Conservation (phyloP, 1,140 invertebrate species). For the Drosophila lowei region DNA sequence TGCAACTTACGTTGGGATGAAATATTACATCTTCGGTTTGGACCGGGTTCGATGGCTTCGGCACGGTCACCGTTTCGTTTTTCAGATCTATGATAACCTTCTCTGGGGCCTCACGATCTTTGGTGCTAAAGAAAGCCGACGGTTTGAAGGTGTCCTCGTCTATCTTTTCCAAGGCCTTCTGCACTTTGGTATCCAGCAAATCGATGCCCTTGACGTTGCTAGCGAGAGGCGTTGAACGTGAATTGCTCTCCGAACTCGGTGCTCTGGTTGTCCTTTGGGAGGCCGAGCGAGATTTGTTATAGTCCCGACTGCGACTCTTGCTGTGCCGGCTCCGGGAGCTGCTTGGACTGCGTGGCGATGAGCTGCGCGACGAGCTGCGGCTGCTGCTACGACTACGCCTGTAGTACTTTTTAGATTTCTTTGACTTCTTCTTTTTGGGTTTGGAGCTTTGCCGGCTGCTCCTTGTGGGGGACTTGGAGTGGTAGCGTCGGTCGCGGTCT, state of each 20-base stretch:
- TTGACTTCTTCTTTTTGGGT: conserved; percentile 72
- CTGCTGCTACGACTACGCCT: conserved; percentile 69
- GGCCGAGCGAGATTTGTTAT: conserved; percentile 57
- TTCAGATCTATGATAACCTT: conserved; percentile 79
- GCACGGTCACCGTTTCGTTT: conserved; percentile 64
- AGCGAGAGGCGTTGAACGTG: conserved; percentile 20
- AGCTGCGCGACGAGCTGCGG: conserved; percentile 62
- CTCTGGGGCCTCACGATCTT: conserved; percentile 54
- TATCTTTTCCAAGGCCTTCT: conserved; percentile 70
- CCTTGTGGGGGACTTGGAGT: conserved; percentile 63
- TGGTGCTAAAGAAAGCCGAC: conserved; percentile 61
- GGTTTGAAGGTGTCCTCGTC: conserved; percentile 75
- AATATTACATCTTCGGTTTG: conserved; percentile 68
- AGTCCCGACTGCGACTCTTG: conserved; percentile 56
- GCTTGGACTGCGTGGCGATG: conserved; percentile 52
- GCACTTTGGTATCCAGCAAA: conserved; percentile 65
- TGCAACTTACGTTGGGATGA: conserved; percentile 56
- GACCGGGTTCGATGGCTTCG: conserved; percentile 27
- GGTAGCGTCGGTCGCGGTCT: conserved; percentile 56
- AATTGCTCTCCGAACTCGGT: conserved; percentile 63
- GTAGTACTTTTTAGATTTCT: conserved; percentile 75
- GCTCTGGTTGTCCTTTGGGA: conserved; percentile 58
- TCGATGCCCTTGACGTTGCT: conserved; percentile 57
- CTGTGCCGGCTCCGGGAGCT: conserved; percentile 68
- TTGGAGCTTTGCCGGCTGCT: conserved; percentile 62